These are phyloP conservation scores for Amblyjoppa fuscipennis DNA, from an alignment of 2,888 invertebrate species.

Conservation along the genomic window DNA sequence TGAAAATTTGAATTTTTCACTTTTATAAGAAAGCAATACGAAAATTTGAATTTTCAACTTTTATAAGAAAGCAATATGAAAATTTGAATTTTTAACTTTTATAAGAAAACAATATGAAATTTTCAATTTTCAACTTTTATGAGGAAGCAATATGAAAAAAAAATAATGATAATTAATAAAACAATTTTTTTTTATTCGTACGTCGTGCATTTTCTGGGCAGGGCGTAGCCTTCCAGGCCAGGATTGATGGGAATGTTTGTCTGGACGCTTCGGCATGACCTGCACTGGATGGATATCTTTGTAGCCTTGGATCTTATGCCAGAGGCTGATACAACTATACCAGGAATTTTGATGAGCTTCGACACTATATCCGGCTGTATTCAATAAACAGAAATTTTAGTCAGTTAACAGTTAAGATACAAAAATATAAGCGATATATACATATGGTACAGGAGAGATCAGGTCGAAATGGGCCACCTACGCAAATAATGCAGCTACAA, in stretches of 20 bases:
- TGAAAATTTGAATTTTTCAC: too few species aligned
- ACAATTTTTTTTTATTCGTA: slow-evolving; percentile 86
- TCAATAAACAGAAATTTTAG: slow-evolving; percentile 56
- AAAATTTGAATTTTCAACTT: too few species aligned
- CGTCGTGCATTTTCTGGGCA: slow-evolving; percentile 98
- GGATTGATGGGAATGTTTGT: slow-evolving; percentile 96
- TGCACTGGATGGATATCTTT: slow-evolving; percentile 97
- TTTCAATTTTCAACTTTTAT: too few species aligned
- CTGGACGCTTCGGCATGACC: slow-evolving; percentile 95
- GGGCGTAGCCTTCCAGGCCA: slow-evolving; percentile 97
- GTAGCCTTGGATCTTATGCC: slow-evolving; percentile 98
- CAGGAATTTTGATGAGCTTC: slow-evolving; percentile 96
- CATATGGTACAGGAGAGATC: too few species aligned
- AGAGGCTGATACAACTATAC: slow-evolving; percentile 97
- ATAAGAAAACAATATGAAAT: too few species aligned
- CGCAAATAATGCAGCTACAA: too few species aligned
- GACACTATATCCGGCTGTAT: slow-evolving; percentile 97
- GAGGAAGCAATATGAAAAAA: neutral
- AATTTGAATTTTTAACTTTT: too few species aligned
- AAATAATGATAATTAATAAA: slow-evolving; percentile 1
- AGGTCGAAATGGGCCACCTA: too few species aligned
- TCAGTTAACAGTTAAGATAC: slow-evolving; percentile 33
- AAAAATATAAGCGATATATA: neutral
- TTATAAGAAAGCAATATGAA: too few species aligned
- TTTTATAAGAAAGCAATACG: too few species aligned